Evolutionary conservation across 2,797 vertebrate genomes (phyloP).

Genomic region (Scarus forsteni): DNA sequence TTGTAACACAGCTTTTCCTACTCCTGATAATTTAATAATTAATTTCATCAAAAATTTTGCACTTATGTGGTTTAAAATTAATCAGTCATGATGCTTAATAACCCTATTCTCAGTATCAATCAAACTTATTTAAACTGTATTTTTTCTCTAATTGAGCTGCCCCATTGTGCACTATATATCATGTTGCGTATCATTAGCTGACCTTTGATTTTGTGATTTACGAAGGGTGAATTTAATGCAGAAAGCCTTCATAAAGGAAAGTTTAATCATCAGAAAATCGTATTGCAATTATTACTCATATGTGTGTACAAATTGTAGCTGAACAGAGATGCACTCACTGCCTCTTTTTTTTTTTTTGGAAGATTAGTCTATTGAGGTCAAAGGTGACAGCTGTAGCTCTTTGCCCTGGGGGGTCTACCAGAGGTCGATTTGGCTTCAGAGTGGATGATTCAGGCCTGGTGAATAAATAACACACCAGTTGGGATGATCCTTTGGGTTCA

Average conservation of each 20-base stretch:
- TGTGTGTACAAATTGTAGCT: slow-evolving; percentile 36
- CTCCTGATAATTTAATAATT: too few species aligned
- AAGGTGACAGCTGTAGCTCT: slow-evolving; percentile 74
- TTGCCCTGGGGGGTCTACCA: slow-evolving; percentile 72
- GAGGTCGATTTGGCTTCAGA: slow-evolving; percentile 81
- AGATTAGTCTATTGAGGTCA: slow-evolving; percentile 70
- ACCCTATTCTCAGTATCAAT: too few species aligned
- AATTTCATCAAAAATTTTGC: too few species aligned
- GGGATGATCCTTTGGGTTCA: slow-evolving; percentile 85
- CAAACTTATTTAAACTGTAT: too few species aligned
- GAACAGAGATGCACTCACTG: slow-evolving; percentile 40
- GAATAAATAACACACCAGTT: slow-evolving; percentile 86
- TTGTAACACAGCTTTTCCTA: too few species aligned
- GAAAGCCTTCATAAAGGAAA: background rate
- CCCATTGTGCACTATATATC: too few species aligned
- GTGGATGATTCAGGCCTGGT: slow-evolving; percentile 79
- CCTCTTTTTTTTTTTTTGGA: slow-evolving; percentile 41
- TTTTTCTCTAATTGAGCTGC: too few species aligned
- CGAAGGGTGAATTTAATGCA: slow-evolving; percentile 4
- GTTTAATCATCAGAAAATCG: background rate
- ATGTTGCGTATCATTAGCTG: too few species aligned
- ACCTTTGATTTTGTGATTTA: background rate
- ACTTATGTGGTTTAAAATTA: too few species aligned
- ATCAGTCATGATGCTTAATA: too few species aligned
- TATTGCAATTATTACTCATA: slow-evolving; percentile 21